A percentile compares a stretch with the other conserved stretches of the same genome.
Conservation (phyloP, 2,797 vertebrate genomes). For the Sciurus carolinensis region DNA sequence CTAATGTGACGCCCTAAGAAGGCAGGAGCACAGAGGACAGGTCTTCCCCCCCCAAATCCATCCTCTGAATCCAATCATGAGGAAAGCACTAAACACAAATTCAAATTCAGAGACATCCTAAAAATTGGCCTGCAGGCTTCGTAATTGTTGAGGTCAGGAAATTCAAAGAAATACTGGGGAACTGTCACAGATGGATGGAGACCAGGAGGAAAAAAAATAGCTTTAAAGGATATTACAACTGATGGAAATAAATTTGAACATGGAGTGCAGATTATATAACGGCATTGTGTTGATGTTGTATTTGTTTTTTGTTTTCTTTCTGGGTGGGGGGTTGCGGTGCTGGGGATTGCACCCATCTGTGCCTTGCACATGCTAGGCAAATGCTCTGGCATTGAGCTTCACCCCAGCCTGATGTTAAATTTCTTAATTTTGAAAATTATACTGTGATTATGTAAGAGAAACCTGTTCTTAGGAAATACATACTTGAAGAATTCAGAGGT, state of each 20-base stretch:
- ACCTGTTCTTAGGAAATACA: neutral
- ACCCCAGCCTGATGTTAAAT: neutral
- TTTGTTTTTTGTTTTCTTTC: neutral
- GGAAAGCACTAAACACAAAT: neutral
- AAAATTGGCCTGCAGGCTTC: neutral
- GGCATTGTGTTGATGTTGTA: neutral
- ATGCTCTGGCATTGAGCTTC: neutral
- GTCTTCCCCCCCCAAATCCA: neutral
- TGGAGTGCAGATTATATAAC: neutral
- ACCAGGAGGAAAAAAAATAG: neutral
- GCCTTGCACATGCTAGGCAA: neutral
- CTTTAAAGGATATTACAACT: neutral
- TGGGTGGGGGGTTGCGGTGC: neutral
- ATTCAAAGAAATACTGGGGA: neutral
- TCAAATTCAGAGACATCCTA: neutral
- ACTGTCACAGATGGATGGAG: neutral
- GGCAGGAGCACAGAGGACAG: neutral
- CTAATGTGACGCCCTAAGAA: neutral
- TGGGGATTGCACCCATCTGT: neutral
- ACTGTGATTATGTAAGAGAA: neutral
- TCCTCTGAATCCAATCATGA: neutral
- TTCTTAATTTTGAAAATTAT: conserved; percentile 27
- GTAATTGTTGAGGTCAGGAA: neutral
- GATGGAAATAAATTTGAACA: neutral
- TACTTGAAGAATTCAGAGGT: neutral